phyloP scores from a whole-genome alignment of 1,140 invertebrate species.

The Heliconius hermathena region DNA sequence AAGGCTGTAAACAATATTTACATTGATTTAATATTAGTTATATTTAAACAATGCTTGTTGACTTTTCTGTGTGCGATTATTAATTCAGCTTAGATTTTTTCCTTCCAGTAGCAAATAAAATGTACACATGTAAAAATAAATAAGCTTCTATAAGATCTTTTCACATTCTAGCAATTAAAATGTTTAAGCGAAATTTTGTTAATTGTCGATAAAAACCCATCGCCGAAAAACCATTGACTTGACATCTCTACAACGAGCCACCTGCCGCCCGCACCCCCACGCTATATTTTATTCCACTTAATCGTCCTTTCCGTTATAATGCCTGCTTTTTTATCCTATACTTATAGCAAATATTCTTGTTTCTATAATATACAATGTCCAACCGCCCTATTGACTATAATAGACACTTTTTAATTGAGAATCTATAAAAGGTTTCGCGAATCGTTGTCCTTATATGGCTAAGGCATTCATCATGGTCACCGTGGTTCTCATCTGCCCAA shows the following conservation, averaged over 20 bases:
- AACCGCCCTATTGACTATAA: slow-evolving; percentile 77
- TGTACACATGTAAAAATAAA: not conserved
- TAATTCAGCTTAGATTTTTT: not conserved
- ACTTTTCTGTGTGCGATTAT: not conserved
- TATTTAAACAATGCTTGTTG: not conserved
- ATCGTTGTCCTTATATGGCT: slow-evolving; percentile 72
- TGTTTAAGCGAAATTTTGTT: not conserved
- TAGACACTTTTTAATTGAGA: slow-evolving; percentile 81
- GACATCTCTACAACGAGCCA: slow-evolving; percentile 62
- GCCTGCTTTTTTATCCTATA: slow-evolving; percentile 75
- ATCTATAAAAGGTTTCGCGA: slow-evolving; percentile 81
- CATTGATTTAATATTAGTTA: too few species aligned
- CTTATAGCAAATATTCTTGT: slow-evolving; percentile 80
- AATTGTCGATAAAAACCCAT: not conserved
- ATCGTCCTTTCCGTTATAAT: slow-evolving; percentile 81
- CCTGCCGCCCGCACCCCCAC: slow-evolving; percentile 79
- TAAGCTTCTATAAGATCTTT: too few species aligned
- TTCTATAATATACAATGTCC: slow-evolving; percentile 72
- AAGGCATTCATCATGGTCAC: slow-evolving; percentile 77
- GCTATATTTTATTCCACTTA: slow-evolving; percentile 81
- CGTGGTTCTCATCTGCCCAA: slow-evolving; percentile 79
- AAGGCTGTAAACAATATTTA: too few species aligned
- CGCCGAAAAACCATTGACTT: not conserved
- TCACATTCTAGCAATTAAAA: not conserved
- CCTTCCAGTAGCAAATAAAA: not conserved